phyloP scores from a whole-genome alignment of 1,140 invertebrate genomes.

The Psilanteris sp. region DNA sequence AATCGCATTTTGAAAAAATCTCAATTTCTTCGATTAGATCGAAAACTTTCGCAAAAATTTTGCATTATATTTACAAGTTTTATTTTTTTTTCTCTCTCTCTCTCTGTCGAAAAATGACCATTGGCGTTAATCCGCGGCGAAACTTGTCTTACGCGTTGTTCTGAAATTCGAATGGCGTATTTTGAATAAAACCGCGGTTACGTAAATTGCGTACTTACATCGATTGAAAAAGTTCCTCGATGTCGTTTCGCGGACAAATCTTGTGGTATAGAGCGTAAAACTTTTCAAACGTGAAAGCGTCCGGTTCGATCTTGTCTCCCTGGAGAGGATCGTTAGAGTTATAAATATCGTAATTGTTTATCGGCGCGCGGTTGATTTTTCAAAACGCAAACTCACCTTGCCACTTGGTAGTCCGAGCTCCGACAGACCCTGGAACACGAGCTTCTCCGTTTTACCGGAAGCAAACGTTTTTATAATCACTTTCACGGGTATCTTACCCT shows the following conservation, averaged over 20 bases:
- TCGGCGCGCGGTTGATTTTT: too few species aligned
- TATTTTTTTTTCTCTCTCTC: too few species aligned
- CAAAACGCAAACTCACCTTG: slow-evolving; percentile 74
- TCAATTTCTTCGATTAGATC: too few species aligned
- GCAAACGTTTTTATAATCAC: slow-evolving; percentile 98
- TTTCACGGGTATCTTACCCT: slow-evolving; percentile 98
- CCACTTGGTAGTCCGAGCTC: slow-evolving; percentile 95
- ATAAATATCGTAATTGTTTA: slow-evolving; percentile 6
- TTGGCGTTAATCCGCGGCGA: too few species aligned
- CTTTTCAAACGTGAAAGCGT: slow-evolving; percentile 98
- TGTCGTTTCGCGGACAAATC: slow-evolving; percentile 99
- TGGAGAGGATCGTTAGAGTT: slow-evolving; percentile 67
- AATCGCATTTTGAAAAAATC: too few species aligned
- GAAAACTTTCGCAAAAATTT: too few species aligned
- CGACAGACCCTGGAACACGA: slow-evolving; percentile 97
- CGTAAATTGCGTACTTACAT: slow-evolving; percentile 86
- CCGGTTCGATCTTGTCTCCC: slow-evolving; percentile 95
- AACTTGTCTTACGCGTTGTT: too few species aligned
- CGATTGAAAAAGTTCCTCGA: slow-evolving; percentile 97
- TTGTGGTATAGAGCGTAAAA: slow-evolving; percentile 98
- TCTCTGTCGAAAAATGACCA: too few species aligned
- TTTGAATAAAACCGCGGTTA: slow-evolving; percentile 8
- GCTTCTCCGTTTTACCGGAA: slow-evolving; percentile 97
- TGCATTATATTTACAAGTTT: too few species aligned
- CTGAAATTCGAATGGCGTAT: too few species aligned